These are phyloP conservation scores for Pristionchus fissidentatus DNA, from an alignment of 2,888 invertebrate genomes.

Conservation along the genomic window DNA sequence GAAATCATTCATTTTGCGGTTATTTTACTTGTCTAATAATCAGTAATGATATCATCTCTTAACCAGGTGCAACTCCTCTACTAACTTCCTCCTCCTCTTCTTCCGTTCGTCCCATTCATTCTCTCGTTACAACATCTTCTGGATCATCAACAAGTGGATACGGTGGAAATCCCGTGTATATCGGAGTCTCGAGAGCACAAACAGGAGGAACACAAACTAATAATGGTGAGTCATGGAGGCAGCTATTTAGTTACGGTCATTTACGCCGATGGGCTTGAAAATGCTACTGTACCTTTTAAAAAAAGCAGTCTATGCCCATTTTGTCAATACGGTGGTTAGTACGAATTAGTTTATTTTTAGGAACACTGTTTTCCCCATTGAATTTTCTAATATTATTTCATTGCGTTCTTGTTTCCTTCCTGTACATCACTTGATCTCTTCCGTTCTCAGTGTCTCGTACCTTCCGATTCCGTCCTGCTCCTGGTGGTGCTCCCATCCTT, in stretches of 20 bases:
- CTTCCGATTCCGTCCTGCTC: slow-evolving; percentile 1
- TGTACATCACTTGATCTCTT: not conserved
- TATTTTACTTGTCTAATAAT: too few species aligned
- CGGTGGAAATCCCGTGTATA: not conserved
- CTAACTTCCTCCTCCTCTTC: not conserved
- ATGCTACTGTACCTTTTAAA: not conserved
- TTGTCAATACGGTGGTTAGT: not conserved
- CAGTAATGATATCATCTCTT: too few species aligned
- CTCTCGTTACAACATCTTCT: not conserved
- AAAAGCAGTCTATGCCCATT: too few species aligned
- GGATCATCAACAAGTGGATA: not conserved
- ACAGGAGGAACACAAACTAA: not conserved
- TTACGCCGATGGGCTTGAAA: not conserved
- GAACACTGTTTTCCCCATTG: too few species aligned
- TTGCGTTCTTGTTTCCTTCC: not conserved
- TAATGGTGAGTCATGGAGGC: not conserved
- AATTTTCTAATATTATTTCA: not conserved
- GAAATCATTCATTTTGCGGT: too few species aligned
- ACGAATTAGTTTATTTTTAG: not conserved
- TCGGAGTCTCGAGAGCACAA: not conserved
- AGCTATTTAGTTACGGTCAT: too few species aligned
- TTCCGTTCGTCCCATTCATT: not conserved
- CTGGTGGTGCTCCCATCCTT: slow-evolving; percentile 8
- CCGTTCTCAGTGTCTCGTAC: not conserved
- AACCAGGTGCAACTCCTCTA: not conserved